phyloP scores from a whole-genome alignment of 2,888 invertebrate genomes.

The Carpatolechia fugitivella region DNA sequence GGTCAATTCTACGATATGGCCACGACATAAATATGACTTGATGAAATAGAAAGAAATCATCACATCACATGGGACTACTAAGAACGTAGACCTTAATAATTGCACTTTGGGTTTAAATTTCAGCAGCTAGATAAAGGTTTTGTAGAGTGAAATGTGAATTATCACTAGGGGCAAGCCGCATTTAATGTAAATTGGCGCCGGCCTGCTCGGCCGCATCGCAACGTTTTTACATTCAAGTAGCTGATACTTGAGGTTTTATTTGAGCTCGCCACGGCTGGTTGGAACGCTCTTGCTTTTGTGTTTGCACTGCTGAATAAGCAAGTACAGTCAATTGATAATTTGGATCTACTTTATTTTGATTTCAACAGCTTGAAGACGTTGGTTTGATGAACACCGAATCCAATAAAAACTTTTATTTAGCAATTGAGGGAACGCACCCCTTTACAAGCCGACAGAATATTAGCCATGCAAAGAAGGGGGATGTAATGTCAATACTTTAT shows the following conservation, averaged over 20 bases:
- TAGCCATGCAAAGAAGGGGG: neutral
- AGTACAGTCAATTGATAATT: conserved; percentile 61
- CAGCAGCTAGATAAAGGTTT: conserved; percentile 41
- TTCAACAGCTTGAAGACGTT: neutral
- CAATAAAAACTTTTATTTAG: neutral
- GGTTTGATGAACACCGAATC: too few relatives aligned
- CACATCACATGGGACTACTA: neutral
- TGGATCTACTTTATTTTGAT: conserved; percentile 33
- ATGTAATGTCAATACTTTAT: neutral
- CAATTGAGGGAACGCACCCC: neutral
- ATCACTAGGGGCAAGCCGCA: conserved; percentile 66
- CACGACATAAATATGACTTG: too few relatives aligned
- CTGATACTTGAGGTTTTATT: conserved; percentile 68
- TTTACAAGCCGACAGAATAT: neutral
- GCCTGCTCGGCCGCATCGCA: conserved; percentile 52
- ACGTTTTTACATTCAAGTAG: conserved; percentile 72
- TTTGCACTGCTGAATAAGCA: conserved; percentile 57
- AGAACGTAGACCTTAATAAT: neutral
- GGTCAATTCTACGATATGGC: too few relatives aligned
- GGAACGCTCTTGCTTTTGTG: conserved; percentile 60
- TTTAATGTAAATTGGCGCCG: conserved; percentile 74
- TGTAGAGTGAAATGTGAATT: conserved; percentile 56
- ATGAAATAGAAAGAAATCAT: neutral
- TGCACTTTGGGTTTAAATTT: conserved; percentile 19
- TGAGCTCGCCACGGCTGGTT: conserved; percentile 54